Evolutionary conservation across 2,888 invertebrate genomes (phyloP).

Genomic region (Erannis defoliaria): DNA sequence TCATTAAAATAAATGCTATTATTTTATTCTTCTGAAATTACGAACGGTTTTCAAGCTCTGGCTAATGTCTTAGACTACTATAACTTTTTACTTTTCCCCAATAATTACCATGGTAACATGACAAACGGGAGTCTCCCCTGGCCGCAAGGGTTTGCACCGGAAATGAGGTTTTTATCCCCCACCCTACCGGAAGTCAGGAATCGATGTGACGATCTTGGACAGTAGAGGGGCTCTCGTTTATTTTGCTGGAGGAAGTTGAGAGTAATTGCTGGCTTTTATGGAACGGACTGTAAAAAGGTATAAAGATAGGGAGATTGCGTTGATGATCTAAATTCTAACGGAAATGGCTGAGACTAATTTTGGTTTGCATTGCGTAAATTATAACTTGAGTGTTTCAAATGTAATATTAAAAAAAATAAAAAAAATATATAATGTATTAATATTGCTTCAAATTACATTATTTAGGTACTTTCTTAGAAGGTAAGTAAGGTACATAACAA

Average conservation of each 20-base stretch:
- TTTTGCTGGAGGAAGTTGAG: constrained; percentile 24
- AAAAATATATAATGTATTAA: too few species aligned
- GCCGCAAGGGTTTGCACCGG: constrained; percentile 70
- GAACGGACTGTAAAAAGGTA: neutral
- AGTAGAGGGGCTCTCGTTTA: constrained; percentile 28
- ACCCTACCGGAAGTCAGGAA: constrained; percentile 65
- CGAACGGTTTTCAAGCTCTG: neutral
- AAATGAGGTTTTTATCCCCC: constrained; percentile 79
- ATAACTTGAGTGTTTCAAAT: too few species aligned
- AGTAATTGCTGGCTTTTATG: constrained; percentile 22
- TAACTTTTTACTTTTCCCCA: constrained; percentile 25
- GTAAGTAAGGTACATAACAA: too few species aligned
- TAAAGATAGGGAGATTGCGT: neutral
- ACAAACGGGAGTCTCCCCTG: constrained; percentile 52
- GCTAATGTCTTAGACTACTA: neutral
- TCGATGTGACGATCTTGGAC: constrained; percentile 46
- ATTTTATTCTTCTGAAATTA: too few species aligned
- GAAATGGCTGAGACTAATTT: neutral
- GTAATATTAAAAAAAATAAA: too few species aligned
- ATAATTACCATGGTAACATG: constrained; percentile 53
- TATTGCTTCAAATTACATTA: too few species aligned
- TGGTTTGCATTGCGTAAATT: neutral
- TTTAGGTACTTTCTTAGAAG: too few species aligned
- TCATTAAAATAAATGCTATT: too few species aligned
- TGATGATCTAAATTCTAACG: neutral